Base-by-base conservation (phyloP, 2,113 vertebrate species). In the Tenebrosternarchus preto region DNA sequence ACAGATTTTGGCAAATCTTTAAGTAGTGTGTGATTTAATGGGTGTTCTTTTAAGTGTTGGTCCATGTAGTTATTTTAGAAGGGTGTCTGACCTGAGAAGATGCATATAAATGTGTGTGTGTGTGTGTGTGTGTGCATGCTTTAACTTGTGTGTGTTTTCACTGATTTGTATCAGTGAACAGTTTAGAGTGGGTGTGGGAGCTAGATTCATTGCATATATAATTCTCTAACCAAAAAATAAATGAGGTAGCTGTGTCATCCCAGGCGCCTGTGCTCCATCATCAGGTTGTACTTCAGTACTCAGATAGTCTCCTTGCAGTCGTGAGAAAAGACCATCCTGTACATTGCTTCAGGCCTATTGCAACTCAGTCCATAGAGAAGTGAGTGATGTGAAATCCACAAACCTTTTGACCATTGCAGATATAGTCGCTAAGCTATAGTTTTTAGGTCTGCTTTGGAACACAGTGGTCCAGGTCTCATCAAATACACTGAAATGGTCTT, bases 171-270 rank as follows among this genome's bases (percentile, higher is more conserved):
- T 73, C 60, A 68, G 39, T 39, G 56, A 83, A 67, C 64, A 56
- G 68, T 73, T 16, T 43, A 36, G 46, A 57, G 67, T 39, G 69
- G 77, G 68, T 80, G 73, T 31, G 61, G 77, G 25, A 71, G 22
- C 63, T 72, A 36, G 76, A 69, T 73, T 78, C 68, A 73, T 73
- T 67, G 69, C 67, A 60, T 81, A 39, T 72, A 69, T 43, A 68
- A 82, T 72, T 56, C 55, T 73, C 70, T 76, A 64, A 66, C 66
- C 75, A 78, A 81, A 60, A 36, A 36, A 69, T 72, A 80, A 83
- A 83, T 83, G 85, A 88, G 87, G 87, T 88, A 88, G 80, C 22
- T 76, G 36, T 27, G 55, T 66, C n/a, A n/a, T n/a, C n/a, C n/a
- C n/a, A n/a, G n/a, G n/a, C n/a, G n/a, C n/a, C n/a, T n/a, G n/a